Base-by-base conservation (phyloP, 2,113 vertebrate species). In the Lontra canadensis region DNA sequence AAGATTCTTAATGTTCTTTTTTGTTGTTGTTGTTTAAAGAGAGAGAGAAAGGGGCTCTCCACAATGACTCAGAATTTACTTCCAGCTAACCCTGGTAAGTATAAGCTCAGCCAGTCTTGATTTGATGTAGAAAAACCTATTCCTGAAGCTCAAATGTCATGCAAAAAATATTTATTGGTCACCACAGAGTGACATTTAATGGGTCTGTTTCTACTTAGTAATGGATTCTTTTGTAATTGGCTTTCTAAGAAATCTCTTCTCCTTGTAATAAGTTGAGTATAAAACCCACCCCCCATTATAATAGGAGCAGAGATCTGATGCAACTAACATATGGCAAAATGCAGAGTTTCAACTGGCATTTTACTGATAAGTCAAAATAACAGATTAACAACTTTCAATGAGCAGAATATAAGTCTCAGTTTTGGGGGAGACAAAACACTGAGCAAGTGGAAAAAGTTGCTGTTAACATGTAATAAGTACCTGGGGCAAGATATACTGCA, bases 101-200 rank as follows among this genome's bases (percentile, higher is more conserved):
- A 52, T n/a, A 59, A 47, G 59, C 39, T 80, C 17, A 80, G 88
- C 71, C 78, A 81, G 80, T 39, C 61, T 74, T 82, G 49, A 85
- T 85, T 81, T 82, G 47, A 82, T 73, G 15, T 57, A 92, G 44
- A 63, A 88, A 96, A 69, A 52, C 31, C 42, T 79, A 74, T 61
- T 63, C 49, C 36, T 89, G n/a, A 21, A 94, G 83, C 47, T 94
- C 83, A 81, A 85, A 94, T 96, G 95, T 95, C 96, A 97, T 89
- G 94, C 79, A 82, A 82, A 67, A 97, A 94, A 55, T 94, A 97
- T 97, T 95, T 94, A 97, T 86, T 95, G 88, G 96, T 84, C 93
- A 92, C 93, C 31, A 31, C 34, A 79, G 90, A 94, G 29, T 69
- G 88, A 69, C 36, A 86, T 82, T 92, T 86, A 97, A 82, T 95